Base-by-base conservation (phyloP, 2,797 vertebrate genomes). In the Vipera latastei region DNA sequence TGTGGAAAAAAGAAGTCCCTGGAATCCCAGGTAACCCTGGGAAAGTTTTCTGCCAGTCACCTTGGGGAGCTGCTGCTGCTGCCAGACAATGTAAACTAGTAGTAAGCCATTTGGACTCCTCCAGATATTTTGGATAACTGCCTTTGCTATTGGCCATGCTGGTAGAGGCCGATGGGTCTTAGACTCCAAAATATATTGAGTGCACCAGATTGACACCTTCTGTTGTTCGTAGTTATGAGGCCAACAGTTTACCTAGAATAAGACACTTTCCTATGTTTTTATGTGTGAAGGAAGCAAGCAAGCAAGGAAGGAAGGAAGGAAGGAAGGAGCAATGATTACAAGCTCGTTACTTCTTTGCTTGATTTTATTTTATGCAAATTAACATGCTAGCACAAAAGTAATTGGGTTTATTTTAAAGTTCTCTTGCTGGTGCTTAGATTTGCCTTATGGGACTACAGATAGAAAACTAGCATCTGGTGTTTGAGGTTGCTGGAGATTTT, bases 321-420 rank as follows among this genome's bases (percentile, higher is more conserved):
- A 20, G 90, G 93, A 95, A 96, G 96, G 94, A 92, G 95, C 96
- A 95, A 92, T 96, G 95, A 96, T 95, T 97, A 93, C 90, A 96
- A 95, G 69, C 96, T 96, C 92, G 89, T 92, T 97, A 96, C 97
- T 97, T 96, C 97, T 96, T 97, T 96, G 89, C 96, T 96, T 93
- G 92, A 93, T 96, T 97, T 97, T 97, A 93, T 97, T 95, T 97
- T 97, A 32, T 14, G 89, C 93, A 97, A 97, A 97, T 97, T 97
- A 97, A 96, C 96, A 96, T 96, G 96, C 96, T 96, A 97, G 97
- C 97, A 97, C 93, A 93, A 96, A 96, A 97, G 97, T 98, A 97
- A 98, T 97, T 97, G 97, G 96, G 96, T 96, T 96, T 97, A 97
- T 96, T 98, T 96, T 96, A 96, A 98, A 97, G 97, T 85, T 97